Percentiles rank a stretch among this genome's conserved stretches.
These are phyloP conservation scores for Furcula furcula DNA, from an alignment of 2,888 invertebrate species.

Conservation along the genomic window DNA sequence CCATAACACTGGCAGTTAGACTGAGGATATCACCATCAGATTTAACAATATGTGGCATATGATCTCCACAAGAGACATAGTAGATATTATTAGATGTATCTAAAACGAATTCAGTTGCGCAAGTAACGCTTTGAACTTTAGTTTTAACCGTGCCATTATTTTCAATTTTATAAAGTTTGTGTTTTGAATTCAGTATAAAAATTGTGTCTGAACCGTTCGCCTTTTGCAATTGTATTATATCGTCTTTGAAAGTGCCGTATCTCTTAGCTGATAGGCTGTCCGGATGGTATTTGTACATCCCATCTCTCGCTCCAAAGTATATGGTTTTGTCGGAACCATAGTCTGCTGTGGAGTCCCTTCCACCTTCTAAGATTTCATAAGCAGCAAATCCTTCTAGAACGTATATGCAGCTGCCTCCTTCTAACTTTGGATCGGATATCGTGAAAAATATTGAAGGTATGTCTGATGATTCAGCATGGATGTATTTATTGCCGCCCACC, in stretches of 20 bases:
- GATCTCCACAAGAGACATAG: slow-evolving; percentile 49
- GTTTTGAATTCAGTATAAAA: slow-evolving; percentile 42
- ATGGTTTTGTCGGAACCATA: slow-evolving; percentile 44
- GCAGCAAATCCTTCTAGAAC: slow-evolving; percentile 62
- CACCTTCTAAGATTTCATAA: slow-evolving; percentile 59
- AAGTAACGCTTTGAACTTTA: slow-evolving; percentile 37
- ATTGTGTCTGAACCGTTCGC: slow-evolving; percentile 52
- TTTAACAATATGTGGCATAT: slow-evolving; percentile 44
- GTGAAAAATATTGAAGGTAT: slow-evolving; percentile 62
- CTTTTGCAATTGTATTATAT: slow-evolving; percentile 61
- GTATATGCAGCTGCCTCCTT: slow-evolving; percentile 60
- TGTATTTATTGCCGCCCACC: slow-evolving; percentile 42
- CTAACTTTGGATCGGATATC: slow-evolving; percentile 44
- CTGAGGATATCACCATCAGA: slow-evolving; percentile 34
- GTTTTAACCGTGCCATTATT: slow-evolving; percentile 47
- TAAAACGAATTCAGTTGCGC: slow-evolving; percentile 60
- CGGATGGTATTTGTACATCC: slow-evolving; percentile 50
- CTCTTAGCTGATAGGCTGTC: slow-evolving; percentile 55
- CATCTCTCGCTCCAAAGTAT: slow-evolving; percentile 56
- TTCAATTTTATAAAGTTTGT: slow-evolving; percentile 49
- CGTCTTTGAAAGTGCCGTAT: slow-evolving; percentile 50
- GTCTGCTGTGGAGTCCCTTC: slow-evolving; percentile 56
- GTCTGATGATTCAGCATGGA: slow-evolving; percentile 42
- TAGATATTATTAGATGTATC: slow-evolving; percentile 63
- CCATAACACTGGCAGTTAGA: slow-evolving; percentile 37